These are phyloP conservation scores for Pasiphila rectangulata DNA, from an alignment of 2,888 invertebrate species.

Conservation along the genomic window DNA sequence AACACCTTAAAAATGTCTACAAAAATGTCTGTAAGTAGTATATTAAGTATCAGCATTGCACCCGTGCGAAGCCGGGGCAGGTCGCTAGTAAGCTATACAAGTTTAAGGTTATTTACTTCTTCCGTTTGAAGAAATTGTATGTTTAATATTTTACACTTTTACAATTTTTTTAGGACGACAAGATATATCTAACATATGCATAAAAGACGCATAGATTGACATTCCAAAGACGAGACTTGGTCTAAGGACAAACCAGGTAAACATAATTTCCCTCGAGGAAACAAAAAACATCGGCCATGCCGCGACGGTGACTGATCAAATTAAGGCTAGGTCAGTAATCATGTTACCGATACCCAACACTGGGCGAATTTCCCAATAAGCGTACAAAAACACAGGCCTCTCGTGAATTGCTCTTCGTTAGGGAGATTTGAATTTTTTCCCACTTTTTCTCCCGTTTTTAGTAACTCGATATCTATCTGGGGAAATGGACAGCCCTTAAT, in stretches of 20 bases:
- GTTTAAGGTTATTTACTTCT: no score
- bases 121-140: no score
- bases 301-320: slow-evolving; percentile 65
- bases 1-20: no score
- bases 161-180: no score
- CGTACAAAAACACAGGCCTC: slow-evolving; percentile 70
- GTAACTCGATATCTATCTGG: slow-evolving; percentile 63
- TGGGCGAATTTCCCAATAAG: slow-evolving; percentile 65
- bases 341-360: slow-evolving; percentile 77
- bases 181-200: no score
- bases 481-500: slow-evolving; percentile 73
- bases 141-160: no score
- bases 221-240: slow-evolving; percentile 20
- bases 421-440: slow-evolving; percentile 56
- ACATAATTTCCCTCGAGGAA: slow-evolving; percentile 53
- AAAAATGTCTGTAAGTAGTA: no score
- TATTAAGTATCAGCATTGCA: no score
- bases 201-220: background rate
- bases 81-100: no score
- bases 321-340: slow-evolving; percentile 79
- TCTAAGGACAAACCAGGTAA: slow-evolving; percentile 48
- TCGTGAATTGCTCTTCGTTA: slow-evolving; percentile 75
- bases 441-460: slow-evolving; percentile 55
- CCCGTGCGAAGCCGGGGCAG: no score
- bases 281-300: slow-evolving; percentile 60